These are phyloP conservation scores for Phrynosoma blainvillii DNA, from an alignment of 2,113 vertebrate species.

Conservation along the genomic window DNA sequence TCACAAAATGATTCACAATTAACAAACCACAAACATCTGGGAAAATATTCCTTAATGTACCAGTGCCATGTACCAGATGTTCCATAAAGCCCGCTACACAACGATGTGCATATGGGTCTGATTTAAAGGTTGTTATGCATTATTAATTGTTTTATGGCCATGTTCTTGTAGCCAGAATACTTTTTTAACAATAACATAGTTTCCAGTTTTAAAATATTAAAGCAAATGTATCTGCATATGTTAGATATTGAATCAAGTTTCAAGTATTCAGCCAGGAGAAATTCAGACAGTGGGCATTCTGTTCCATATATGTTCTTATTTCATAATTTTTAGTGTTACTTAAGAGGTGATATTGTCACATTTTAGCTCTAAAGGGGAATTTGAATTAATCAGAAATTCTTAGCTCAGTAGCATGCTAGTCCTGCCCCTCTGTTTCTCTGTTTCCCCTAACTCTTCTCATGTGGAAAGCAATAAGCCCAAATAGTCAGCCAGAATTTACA, in stretches of 20 bases:
- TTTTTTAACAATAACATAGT: neutral
- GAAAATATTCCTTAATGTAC: constrained; percentile 9
- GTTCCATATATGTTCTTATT: neutral
- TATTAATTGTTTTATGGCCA: constrained; percentile 13
- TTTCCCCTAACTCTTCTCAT: no score
- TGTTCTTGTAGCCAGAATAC: neutral
- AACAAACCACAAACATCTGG: constrained; percentile 14
- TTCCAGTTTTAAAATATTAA: neutral
- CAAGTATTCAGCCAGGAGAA: neutral
- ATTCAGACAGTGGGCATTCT: neutral
- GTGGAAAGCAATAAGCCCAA: no score
- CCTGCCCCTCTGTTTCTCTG: no score
- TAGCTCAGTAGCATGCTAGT: no score
- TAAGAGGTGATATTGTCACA: neutral
- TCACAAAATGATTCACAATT: constrained; percentile 7
- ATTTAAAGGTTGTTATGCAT: constrained; percentile 17
- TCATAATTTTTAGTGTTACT: neutral
- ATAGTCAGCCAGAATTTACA: no score
- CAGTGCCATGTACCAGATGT: constrained; percentile 25
- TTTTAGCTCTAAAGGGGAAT: neutral
- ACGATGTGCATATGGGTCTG: constrained; percentile 18
- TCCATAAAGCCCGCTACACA: neutral
- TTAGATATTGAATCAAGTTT: neutral
- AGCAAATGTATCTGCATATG: neutral
- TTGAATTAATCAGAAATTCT: neutral